Evolutionary conservation across 1,140 invertebrate species (phyloP), one percentile per base, ranked within the genome.

Genomic region (Homalodisca vitripennis): DNA sequence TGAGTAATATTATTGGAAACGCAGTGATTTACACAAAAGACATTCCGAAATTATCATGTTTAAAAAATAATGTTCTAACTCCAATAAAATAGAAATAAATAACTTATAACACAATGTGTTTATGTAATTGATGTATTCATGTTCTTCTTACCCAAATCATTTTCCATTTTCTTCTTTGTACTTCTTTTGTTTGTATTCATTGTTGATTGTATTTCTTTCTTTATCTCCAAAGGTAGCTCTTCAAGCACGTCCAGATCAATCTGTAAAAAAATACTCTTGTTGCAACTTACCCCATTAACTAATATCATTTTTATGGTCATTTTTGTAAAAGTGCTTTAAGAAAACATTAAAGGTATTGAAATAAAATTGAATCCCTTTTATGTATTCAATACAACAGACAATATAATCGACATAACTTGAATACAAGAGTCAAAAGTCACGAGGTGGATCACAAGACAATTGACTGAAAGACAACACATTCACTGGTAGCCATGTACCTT

Each of bases 211-310:
- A 60, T 30, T 60, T 60, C 55, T 27, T 24, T 60, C 29, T 60
- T 60, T 60, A 60, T 60, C 13, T 60, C 55, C 10, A 10, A 81
- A 22, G 79, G 72, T 3, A 82, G 71, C 31, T 75, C 75, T 41
- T 78, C 63, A 55, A 82, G 76, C 51, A 79, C 77, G 68, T 74
- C 53, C 68, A 66, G 29, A 41, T 46, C n/a, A 14, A 31, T 55
- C 20, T 67, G 31, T 26, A 41, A 6, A 41, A 6, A 41, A 10
- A 10, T 10, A 41, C 34, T 10, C 34, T 17, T 41, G 17, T 41
- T 6, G 17, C 17, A 6, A 41, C 34, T 10, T 10, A 41, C 34
- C 6, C 6, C 17, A 41, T 41, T 41, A 41, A 41, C 17, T 41
- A 41, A 6, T 10, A 6, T 41, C 34, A 41, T 10, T 10, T 10